phyloP scores from a whole-genome alignment of 2,797 vertebrate species.

The Onychomys leucogaster region DNA sequence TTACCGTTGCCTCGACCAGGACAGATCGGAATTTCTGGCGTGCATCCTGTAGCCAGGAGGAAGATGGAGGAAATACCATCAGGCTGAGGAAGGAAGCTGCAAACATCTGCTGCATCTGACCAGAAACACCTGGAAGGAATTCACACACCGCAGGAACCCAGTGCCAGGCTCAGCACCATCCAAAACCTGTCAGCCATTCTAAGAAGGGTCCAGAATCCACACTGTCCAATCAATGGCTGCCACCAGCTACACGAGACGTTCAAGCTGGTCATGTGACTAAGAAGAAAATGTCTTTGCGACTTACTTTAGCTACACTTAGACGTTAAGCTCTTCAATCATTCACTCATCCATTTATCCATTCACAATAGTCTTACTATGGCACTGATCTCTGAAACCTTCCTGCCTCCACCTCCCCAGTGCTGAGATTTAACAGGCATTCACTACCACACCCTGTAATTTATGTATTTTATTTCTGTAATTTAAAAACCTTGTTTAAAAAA shows the following conservation, averaged over 20 bases:
- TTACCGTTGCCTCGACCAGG: constrained; percentile 95
- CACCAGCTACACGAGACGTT: not conserved
- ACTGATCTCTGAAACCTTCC: not conserved
- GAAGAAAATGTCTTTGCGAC: not conserved
- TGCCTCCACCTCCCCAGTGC: not conserved
- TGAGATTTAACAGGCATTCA: not conserved
- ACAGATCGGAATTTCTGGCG: constrained; percentile 96
- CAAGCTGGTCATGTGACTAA: not conserved
- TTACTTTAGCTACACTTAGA: not conserved
- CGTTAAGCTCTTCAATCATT: not conserved
- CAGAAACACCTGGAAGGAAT: not conserved
- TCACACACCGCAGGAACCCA: rapidly evolving
- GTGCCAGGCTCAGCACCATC: rapidly evolving
- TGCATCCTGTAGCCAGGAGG: constrained; percentile 89
- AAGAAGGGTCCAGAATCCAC: rapidly evolving
- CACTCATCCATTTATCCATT: not conserved
- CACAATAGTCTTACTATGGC: not conserved
- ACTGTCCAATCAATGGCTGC: rapidly evolving
- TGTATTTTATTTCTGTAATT: not conserved
- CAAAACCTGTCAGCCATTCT: rapidly evolving
- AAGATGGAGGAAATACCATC: constrained; percentile 5
- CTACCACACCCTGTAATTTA: not conserved
- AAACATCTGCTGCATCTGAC: not conserved
- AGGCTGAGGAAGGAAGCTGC: not conserved
- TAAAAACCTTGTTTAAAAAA: not conserved